Conservation (phyloP, 1,140 invertebrate genomes). For the Caenorhabditis remanei region DNA sequence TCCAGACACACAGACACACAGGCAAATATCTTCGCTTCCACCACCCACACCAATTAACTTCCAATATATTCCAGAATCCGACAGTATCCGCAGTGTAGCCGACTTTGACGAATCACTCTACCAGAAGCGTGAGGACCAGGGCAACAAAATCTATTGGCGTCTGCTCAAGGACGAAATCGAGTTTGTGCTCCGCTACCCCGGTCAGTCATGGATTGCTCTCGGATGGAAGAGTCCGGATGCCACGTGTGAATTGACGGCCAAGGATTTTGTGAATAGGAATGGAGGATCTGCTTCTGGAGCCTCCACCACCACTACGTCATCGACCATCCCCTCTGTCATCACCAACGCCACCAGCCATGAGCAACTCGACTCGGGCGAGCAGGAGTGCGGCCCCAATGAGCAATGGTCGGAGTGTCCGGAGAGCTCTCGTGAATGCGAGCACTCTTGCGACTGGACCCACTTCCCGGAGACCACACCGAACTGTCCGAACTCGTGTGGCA, state of each 20-base stretch:
- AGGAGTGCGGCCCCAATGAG: conserved; percentile 71
- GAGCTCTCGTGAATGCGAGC: conserved; percentile 72
- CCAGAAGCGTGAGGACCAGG: conserved; percentile 63
- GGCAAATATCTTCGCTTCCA: too few relatives aligned
- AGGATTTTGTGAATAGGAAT: not conserved
- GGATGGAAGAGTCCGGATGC: conserved; percentile 76
- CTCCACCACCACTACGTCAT: not conserved
- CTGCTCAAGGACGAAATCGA: conserved; percentile 75
- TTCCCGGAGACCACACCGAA: conserved; percentile 74
- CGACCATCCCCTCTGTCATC: not conserved
- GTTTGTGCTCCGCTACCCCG: conserved; percentile 74
- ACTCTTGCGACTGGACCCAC: conserved; percentile 75
- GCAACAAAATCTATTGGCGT: conserved; percentile 69
- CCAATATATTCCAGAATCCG: conserved; percentile 50
- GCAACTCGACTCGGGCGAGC: conserved; percentile 13
- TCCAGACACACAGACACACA: too few relatives aligned
- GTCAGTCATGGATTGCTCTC: conserved; percentile 75
- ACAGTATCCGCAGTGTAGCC: conserved; percentile 25
- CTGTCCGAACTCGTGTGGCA: conserved; percentile 71
- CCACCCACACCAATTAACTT: not conserved
- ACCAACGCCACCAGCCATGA: conserved; percentile 12
- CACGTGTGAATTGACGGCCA: conserved; percentile 29
- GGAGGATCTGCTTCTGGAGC: not conserved
- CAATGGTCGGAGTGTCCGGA: conserved; percentile 73
- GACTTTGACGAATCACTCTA: conserved; percentile 65